Base-by-base conservation (phyloP, 2,797 vertebrate species). In the Neoniphon sammara region DNA sequence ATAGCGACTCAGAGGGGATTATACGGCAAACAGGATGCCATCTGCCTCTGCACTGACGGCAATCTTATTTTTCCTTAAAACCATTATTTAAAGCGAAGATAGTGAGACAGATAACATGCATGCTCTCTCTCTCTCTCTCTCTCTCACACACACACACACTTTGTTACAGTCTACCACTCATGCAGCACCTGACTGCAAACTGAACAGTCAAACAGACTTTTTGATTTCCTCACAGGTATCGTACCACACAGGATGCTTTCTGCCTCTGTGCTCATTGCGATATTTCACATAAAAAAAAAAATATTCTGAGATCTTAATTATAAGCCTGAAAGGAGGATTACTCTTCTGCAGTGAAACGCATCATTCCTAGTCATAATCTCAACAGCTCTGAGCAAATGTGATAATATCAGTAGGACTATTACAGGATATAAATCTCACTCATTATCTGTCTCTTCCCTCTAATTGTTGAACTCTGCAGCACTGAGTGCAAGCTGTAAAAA, bases 401-500 rank as follows among this genome's bases (percentile, higher is more conserved):
- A 87, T 87, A 66, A 73, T 54, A 85, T 84, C 83, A 36, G 34
- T 36, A 27, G 25, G 25, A 27, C 25, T 27, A 36, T 46, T 2
- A 11, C 44, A 46, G 44, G 44, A 46, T 46, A 12, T 17, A 46
- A 17, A 46, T 17, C 44, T 46, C 10, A 14, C 44, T 46, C 44
- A 46, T 17, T 27, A 27, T 27, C 25, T 27, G 2, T 27, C 34
- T 47, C 46, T 47, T 17, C 46, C 15, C 17, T 6, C 18, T 47
- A 5, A 8, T 47, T 6, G 46, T 18, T 47, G 46, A 47, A n/a
- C 5, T 47, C 4, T 5, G 46, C 46, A 59, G 79, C 8, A 8
- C 79, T 17, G 79, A 85, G 83, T 49, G 12, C 42, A 76, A 4
- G 88, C 83, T 67, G 70, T 90, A 86, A 89, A 89, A 78, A 1